Percentiles rank a stretch among this genome's conserved stretches.
Evolutionary conservation across 1,140 invertebrate genomes (phyloP).

Genomic region (Arctopsyche grandis): DNA sequence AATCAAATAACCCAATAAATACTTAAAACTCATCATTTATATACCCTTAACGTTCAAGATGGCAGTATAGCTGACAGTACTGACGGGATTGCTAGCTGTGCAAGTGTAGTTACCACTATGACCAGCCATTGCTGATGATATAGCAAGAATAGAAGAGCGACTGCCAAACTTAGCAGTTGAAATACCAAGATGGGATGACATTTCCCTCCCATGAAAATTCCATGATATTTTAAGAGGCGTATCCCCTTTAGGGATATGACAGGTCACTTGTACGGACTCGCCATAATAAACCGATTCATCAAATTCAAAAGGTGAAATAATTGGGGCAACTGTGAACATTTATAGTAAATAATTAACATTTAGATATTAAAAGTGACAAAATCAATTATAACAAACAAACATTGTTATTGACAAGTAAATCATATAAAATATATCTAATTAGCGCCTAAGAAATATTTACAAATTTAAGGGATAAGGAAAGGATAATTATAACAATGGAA

Average conservation of each 20-base stretch:
- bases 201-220: constrained; percentile 69
- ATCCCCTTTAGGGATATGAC: constrained; percentile 77
- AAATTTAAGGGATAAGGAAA: neutral
- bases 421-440: neutral
- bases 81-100: constrained; percentile 77
- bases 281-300: constrained; percentile 68
- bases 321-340: constrained; percentile 63
- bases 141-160: constrained; percentile 66
- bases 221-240: constrained; percentile 73
- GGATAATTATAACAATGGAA: neutral
- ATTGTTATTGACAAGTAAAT: neutral
- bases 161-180: constrained; percentile 71
- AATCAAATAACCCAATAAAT: neutral
- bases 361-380: neutral
- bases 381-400: neutral
- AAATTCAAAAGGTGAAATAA: constrained; percentile 64
- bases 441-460: neutral
- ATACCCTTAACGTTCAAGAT: constrained; percentile 68
- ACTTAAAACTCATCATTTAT: constrained; percentile 15
- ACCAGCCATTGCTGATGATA: constrained; percentile 70
- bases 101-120: constrained; percentile 86
- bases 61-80: constrained; percentile 74
- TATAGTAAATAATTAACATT: neutral
- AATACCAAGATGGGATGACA: constrained; percentile 63
- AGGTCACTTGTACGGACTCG: constrained; percentile 76